Base-by-base conservation (phyloP, 1,140 invertebrate genomes). In the Pemphigus obesinymphae region DNA sequence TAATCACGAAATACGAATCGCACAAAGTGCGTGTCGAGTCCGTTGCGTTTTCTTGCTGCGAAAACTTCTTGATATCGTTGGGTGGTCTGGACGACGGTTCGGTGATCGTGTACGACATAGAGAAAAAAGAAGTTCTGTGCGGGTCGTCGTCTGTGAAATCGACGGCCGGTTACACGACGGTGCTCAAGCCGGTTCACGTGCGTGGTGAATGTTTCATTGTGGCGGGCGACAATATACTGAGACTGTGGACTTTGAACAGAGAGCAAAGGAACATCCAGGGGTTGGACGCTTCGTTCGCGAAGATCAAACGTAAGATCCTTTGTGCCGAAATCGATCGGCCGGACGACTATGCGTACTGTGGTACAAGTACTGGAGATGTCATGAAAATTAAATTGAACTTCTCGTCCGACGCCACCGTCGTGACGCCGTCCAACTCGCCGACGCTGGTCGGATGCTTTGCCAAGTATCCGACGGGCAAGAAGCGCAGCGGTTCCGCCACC, bases 11-110 rank as follows among this genome's bases (percentile, higher is more conserved):
- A 75, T 91, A 96, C 86, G 92, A 93, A 86, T 88, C 95, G 15
- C 96, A 98, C 86, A 96, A 95, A 89, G 92, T 92, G 26, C 91
- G 94, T 66, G 92, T 97, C 0, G 92, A 96, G 88, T 90, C 93
- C 13, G 88, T 97, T 15, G 89, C 90, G 20, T 97, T 97, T 86
- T 94, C 95, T 0, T 89, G 90, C 34, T 91, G 94, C 86, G 94
- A 94, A 83, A 89, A 90, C 61, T 96, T 92, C 86, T 88, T 97
- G 73, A 90, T 96, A 48, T 95, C 94, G 3, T 89, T 97, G 45
- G 96, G 96, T 20, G 96, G 96, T 1, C 90, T 91, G 83, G 96
- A 98, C 87, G 96, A 96, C 87, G 93, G 94, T 31, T 92, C 91
- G 84, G 91, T 95, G 37, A 90, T 94, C 40, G 89, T 95, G 10